phyloP scores from a whole-genome alignment of 2,797 vertebrate species.

The Myotis vivesi region DNA sequence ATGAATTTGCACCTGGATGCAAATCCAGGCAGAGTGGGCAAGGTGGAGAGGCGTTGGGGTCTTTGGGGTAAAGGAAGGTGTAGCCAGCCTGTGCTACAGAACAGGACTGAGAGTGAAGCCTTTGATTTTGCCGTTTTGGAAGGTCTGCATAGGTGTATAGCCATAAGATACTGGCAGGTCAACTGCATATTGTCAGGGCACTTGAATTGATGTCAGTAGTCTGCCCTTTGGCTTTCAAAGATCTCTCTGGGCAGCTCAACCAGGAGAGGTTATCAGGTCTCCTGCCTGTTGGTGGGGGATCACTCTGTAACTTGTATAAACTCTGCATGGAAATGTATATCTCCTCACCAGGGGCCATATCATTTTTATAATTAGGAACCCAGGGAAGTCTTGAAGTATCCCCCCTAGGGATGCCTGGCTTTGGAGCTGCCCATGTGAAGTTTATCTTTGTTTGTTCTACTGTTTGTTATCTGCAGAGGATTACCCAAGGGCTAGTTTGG shows the following conservation, averaged over 20 bases:
- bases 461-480: slow-evolving; percentile 32
- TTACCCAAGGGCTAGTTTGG: not conserved
- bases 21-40: slow-evolving; percentile 36
- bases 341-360: not conserved
- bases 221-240: slow-evolving; percentile 8
- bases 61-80: not conserved
- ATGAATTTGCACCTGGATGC: slow-evolving; percentile 59
- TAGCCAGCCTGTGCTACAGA: not conserved
- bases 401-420: not conserved
- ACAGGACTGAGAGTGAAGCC: not conserved
- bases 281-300: not conserved
- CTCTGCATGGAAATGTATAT: not conserved
- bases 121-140: not conserved
- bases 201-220: not conserved
- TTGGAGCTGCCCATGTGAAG: not conserved
- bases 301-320: slow-evolving; percentile 35
- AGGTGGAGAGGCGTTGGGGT: not conserved
- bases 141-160: not conserved
- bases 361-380: slow-evolving; percentile 14
- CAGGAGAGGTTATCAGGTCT: slow-evolving; percentile 31
- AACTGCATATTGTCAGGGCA: not conserved
- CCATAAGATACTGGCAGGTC: not conserved
- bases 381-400: not conserved
- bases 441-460: slow-evolving; percentile 43
- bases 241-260: not conserved